These are phyloP conservation scores for Poecilus cupreus DNA, from an alignment of 2,888 invertebrate species.

Conservation along the genomic window DNA sequence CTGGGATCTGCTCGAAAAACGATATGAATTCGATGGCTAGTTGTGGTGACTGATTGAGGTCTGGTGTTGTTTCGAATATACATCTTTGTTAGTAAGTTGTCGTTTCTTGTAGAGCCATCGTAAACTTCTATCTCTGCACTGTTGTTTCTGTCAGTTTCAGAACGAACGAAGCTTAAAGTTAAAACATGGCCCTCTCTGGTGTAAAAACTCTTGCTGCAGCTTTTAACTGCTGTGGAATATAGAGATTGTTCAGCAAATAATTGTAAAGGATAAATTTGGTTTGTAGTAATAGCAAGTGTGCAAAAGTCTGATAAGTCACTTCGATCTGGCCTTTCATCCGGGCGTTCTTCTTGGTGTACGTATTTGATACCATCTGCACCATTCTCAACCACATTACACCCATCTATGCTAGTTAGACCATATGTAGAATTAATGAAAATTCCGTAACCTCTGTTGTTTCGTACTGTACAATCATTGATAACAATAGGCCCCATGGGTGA, in stretches of 20 bases:
- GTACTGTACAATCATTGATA: conserved; percentile 87
- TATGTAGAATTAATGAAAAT: conserved; percentile 92
- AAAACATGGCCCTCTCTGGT: conserved; percentile 86
- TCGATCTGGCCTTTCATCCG: conserved; percentile 84
- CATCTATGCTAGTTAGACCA: conserved; percentile 86
- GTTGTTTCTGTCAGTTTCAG: conserved; percentile 84
- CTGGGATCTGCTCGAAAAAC: conserved; percentile 84
- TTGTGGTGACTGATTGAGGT: conserved; percentile 91
- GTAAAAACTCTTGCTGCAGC: conserved; percentile 87
- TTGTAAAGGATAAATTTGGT: conserved; percentile 91
- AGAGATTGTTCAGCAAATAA: conserved; percentile 87
- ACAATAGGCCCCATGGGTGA: conserved; percentile 87
- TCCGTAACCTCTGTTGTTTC: conserved; percentile 91
- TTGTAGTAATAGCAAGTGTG: conserved; percentile 84
- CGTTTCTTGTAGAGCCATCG: conserved; percentile 84
- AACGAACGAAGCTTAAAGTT: conserved; percentile 89
- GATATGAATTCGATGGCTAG: conserved; percentile 86
- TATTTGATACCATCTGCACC: conserved; percentile 94
- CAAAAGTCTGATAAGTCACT: conserved; percentile 89
- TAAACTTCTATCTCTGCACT: conserved; percentile 85
- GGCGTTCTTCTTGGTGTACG: conserved; percentile 86
- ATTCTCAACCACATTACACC: conserved; percentile 87
- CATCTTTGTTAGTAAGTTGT: conserved; percentile 83
- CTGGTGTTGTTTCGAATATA: conserved; percentile 88
- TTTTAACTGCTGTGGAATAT: conserved; percentile 81